Base-by-base conservation (phyloP, 1,140 invertebrate genomes). In the Aradophagus sp. region DNA sequence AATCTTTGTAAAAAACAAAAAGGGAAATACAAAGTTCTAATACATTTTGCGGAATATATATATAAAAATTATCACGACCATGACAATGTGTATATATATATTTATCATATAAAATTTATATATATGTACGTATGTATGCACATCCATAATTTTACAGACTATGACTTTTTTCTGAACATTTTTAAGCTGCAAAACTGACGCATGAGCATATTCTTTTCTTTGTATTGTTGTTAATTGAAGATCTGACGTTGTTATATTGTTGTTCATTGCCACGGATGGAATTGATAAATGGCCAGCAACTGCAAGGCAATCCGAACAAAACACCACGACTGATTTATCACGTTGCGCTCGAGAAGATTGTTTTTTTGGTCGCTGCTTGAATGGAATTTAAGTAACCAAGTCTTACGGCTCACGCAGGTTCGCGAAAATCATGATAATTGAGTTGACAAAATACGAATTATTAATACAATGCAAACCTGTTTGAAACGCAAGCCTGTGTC, bases 241-340 rank as follows among this genome's bases (percentile, higher is more conserved):
- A 58, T 67, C 39, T 47, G 45, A 66, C 23, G 34, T 36, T 63
- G 52, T 72, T 56, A 63, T 23, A 67, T 53, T 75, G 45, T 77
- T 76, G 70, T 75, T 73, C 41, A 77, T 79, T 79, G 78, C 79
- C 80, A 75, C 76, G 77, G 73, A 84, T 82, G 82, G 82, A 84
- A 83, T 83, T 84, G 81, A 84, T 81, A 73, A 14, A 55, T 6
- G 39, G 32, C 38, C 32, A 52, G 26, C n/a, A 23, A 55, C 5
- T 12, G 13, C 6, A 53, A 47, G 19, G 12, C 29, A 48, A 55
- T 55, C 48, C 34, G 10, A 53, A 19, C 23, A 39, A 53, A 29
- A 63, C 23, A 20, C 23, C 8, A 16, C 47, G 11, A 38, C 19
- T 47, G 48, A 53, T 63, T 63, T 45, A 63, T 63, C 41, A 20